Conservation (phyloP, 30 jellyfish, hydroid and myxozoan genomes). For the Hydractinia symbiolongicarpus region DNA sequence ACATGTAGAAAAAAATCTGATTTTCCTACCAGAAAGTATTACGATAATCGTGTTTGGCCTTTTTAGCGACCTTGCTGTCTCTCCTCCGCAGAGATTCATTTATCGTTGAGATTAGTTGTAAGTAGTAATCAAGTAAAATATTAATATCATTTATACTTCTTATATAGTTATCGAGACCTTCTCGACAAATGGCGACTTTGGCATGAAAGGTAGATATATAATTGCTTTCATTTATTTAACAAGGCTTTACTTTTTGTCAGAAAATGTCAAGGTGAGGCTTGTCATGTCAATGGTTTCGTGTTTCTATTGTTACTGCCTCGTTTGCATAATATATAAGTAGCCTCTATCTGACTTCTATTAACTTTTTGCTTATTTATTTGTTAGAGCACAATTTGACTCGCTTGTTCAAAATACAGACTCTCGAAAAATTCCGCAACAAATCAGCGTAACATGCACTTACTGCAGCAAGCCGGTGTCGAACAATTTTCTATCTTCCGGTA, state of each 20-base stretch:
- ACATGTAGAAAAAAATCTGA: too few species aligned
- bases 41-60: too few species aligned
- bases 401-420: slow-evolving; percentile 59
- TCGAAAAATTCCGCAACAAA: slow-evolving; percentile 61
- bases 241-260: not conserved
- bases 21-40: too few species aligned
- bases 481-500: slow-evolving; percentile 61
- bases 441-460: slow-evolving; percentile 82
- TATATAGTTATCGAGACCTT: slow-evolving; percentile 70
- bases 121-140: not conserved
- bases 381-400: slow-evolving; percentile 82
- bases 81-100: too few species aligned
- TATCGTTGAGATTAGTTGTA: too few species aligned
- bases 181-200: slow-evolving; percentile 92
- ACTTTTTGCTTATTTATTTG: not conserved
- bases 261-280: not conserved
- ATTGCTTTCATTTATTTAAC: not conserved
- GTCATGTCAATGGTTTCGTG: too few species aligned
- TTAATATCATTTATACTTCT: not conserved
- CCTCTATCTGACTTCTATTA: not conserved
- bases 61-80: too few species aligned
- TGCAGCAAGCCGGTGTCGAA: slow-evolving; percentile 78
- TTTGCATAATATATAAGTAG: too few species aligned
- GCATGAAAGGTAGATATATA: slow-evolving; percentile 75
- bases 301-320: too few species aligned